Base-by-base conservation (phyloP, 2,113 vertebrate genomes). In the Lethenteron reissneri region DNA sequence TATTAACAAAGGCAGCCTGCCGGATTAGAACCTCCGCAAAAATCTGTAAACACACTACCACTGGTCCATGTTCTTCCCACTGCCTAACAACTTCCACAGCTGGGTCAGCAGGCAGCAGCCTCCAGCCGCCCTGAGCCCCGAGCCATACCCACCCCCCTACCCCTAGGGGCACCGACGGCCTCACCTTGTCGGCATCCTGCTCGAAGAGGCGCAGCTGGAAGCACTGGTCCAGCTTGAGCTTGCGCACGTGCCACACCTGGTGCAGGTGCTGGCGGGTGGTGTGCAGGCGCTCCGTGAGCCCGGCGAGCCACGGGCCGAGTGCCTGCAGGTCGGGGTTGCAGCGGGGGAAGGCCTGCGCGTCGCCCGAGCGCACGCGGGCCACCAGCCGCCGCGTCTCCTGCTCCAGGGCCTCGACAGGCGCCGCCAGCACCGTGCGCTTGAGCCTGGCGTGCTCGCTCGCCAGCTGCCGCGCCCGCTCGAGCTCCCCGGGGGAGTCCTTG, bases 251-350 rank as follows among this genome's bases (percentile, higher is more conserved):
- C 92, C 94, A 99, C 84, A 90, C 89, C 83, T 99, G 94, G 74
- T 97, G 94, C 74, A 99, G 83, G 72, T 95, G 87, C 56, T 99
- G 94, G 74, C 92, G 80, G 2, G 90, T 95, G n/a, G 90, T 92
- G 79, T 97, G 94, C 62, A 99, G 85, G 78, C 95, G 97, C 80
- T 99, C 94, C 77, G 97, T 84, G 72, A 97, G 87, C 80, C 90
- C 92, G 80, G 90, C 89, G 76, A 97, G 90, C 85, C 94, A 95
- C 77, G 94, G 94, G 78, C 97, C 94, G 72, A 97, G 78, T 71
- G 91, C 94, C 82, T 99, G 94, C 81, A 99, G 97, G 81, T 99
- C 94, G 1, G 94, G 88, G 60, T 90, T 89, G 75, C 92, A 91
- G 1, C 92, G 92, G 81, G 95, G 89, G 80, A 90, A 95, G 83